Evolutionary conservation across 1,140 invertebrate species (phyloP).

Genomic region (Euwallacea fornicatus): DNA sequence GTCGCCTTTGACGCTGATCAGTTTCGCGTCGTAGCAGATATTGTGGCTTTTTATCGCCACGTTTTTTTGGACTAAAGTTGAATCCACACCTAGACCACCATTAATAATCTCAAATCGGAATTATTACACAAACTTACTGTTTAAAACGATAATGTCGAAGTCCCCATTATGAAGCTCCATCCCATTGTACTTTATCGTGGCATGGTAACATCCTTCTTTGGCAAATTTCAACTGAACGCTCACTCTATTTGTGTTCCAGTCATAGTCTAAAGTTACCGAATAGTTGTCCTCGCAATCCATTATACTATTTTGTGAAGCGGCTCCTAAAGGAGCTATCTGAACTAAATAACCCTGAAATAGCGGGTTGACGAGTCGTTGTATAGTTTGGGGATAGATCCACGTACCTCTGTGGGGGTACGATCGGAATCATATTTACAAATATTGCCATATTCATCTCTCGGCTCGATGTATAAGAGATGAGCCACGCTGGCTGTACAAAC

Average conservation of each 20-base stretch:
- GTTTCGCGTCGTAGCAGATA: conserved; percentile 82
- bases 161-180: conserved; percentile 84
- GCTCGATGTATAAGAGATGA: conserved; percentile 82
- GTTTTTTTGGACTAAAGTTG: conserved; percentile 83
- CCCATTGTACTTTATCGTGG: conserved; percentile 77
- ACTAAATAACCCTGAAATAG: conserved; percentile 61
- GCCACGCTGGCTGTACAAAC: conserved; percentile 77
- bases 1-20: conserved; percentile 71
- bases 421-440: conserved; percentile 67
- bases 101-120: conserved; percentile 20
- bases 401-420: conserved; percentile 69
- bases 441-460: conserved; percentile 87
- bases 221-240: conserved; percentile 68
- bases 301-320: conserved; percentile 45
- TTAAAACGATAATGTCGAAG: conserved; percentile 90
- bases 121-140: conserved; percentile 62
- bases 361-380: conserved; percentile 2
- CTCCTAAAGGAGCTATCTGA: conserved; percentile 58
- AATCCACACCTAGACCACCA: conserved; percentile 68
- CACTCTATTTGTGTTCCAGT: conserved; percentile 64
- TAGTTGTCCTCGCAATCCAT: conserved; percentile 59
- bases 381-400: background rate
- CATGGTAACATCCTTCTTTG: conserved; percentile 76
- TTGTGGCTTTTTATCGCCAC: conserved; percentile 81
- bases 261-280: conserved; percentile 65